Base-by-base conservation (phyloP, 2,797 vertebrate genomes). In the Hypotaenidia okinawae region DNA sequence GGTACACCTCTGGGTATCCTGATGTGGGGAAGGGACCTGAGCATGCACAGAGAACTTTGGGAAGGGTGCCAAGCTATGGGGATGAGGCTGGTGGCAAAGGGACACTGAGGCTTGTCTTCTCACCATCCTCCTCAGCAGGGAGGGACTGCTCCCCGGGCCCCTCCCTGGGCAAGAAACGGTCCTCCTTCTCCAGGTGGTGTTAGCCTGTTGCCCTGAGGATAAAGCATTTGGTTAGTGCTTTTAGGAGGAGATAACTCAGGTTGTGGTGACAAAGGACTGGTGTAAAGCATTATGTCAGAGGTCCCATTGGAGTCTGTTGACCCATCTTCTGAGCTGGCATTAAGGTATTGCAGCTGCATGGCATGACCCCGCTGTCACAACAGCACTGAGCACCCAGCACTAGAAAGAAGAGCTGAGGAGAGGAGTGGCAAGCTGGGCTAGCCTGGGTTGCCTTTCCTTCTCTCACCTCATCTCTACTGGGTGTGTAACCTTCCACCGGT, bases 261-360 rank as follows among this genome's bases (percentile, higher is more conserved):
- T 16, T 0, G 1, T 16, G 64, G 5, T 13, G 10, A 16, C 4
- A 24, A 5, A 24, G 0, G 19, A 10, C 30, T 0, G 0, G 1
- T 22, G 6, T 35, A 39, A 68, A 69, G 55, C 19, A 0, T n/a
- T 10, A 8, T 35, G 7, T 51, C n/a, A 25, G 6, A 76, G 41
- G n/a, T 80, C 4, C 27, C 32, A 1, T 17, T 17, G 55, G 32
- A 14, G 32, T 32, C 13, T 43, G 1, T 11, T 14, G 59, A 39
- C 63, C 62, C 35, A 0, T 5, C 8, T 32, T 69, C 63, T 54
- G 57, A 17, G 52, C 49, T 70, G 89, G 41, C 2, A 0, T 63
- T 19, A 19, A 32, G 73, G 45, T 27, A 2, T 15, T 13, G 45
- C 35, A 77, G 69, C 55, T 13, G 3, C 3, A 0, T 43, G 78